Evolutionary conservation across 2,797 vertebrate species (phyloP).

Genomic region (Liparis tanakae): DNA sequence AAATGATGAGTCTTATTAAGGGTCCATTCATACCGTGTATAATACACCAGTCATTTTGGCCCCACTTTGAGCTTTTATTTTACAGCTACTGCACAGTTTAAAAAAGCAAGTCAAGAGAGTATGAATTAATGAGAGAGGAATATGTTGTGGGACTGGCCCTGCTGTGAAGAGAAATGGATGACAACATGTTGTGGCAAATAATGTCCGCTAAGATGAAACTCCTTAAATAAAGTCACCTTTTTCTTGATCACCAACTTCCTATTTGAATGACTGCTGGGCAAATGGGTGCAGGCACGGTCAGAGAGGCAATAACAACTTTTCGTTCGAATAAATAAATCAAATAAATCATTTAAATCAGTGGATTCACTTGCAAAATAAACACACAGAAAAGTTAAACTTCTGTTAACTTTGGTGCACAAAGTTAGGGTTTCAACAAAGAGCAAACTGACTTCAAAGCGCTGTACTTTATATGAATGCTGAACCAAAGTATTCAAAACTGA

Average conservation of each 20-base stretch:
- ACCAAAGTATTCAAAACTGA: neutral
- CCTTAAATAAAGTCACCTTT: constrained; percentile 12
- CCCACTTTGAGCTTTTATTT: neutral
- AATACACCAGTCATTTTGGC: neutral
- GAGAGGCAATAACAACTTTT: neutral
- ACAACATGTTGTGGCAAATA: constrained; percentile 23
- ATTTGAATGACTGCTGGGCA: constrained; percentile 1
- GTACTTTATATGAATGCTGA: neutral
- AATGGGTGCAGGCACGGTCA: neutral
- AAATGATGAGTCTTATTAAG: neutral
- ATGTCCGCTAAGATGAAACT: constrained; percentile 3
- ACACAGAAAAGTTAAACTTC: too few species aligned
- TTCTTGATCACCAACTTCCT: neutral
- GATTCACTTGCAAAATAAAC: neutral
- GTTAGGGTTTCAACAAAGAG: neutral
- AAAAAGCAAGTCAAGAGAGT: constrained; percentile 13
- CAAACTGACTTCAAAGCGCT: neutral
- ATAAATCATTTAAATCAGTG: too few species aligned
- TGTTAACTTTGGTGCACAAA: neutral
- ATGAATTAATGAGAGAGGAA: constrained; percentile 5
- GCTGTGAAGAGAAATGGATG: constrained; percentile 11
- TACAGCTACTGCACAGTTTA: constrained; percentile 11
- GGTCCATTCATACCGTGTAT: neutral
- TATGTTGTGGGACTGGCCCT: neutral
- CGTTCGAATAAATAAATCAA: neutral